Percentiles rank a stretch among this genome's conserved stretches.
Conservation (phyloP, 2,888 invertebrate genomes). For the Chrysolina haemoptera region DNA sequence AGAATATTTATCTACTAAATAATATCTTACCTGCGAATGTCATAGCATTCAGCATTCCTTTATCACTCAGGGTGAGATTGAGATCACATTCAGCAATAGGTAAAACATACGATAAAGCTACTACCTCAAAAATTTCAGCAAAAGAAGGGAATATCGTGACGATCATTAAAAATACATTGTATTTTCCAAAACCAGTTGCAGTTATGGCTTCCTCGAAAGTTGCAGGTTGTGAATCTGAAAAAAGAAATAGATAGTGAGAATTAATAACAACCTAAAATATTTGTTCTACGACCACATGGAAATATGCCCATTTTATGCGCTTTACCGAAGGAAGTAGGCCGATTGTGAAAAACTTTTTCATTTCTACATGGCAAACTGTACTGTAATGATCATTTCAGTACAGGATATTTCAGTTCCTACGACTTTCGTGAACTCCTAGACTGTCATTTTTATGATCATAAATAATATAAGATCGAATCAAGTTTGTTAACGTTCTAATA, state of each 20-base stretch:
- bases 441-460: too few relatives aligned
- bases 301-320: too few relatives aligned
- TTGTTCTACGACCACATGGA: too few relatives aligned
- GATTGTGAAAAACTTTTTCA: too few relatives aligned
- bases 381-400: too few relatives aligned
- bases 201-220: constrained; percentile 67
- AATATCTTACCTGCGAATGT: constrained; percentile 79
- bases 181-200: constrained; percentile 79
- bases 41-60: constrained; percentile 80
- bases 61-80: constrained; percentile 77
- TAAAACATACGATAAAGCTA: constrained; percentile 80
- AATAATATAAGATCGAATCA: too few relatives aligned
- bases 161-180: constrained; percentile 75
- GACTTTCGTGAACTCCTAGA: too few relatives aligned
- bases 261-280: too few relatives aligned
- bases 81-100: constrained; percentile 83
- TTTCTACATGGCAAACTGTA: too few relatives aligned
- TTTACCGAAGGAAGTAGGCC: too few relatives aligned
- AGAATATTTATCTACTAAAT: not conserved
- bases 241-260: not conserved
- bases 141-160: constrained; percentile 76
- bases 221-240: constrained; percentile 23
- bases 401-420: too few relatives aligned
- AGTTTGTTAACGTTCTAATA: too few relatives aligned
- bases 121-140: constrained; percentile 79